phyloP scores from a whole-genome alignment of 2,797 vertebrate species.

The Acanthopagrus latus region DNA sequence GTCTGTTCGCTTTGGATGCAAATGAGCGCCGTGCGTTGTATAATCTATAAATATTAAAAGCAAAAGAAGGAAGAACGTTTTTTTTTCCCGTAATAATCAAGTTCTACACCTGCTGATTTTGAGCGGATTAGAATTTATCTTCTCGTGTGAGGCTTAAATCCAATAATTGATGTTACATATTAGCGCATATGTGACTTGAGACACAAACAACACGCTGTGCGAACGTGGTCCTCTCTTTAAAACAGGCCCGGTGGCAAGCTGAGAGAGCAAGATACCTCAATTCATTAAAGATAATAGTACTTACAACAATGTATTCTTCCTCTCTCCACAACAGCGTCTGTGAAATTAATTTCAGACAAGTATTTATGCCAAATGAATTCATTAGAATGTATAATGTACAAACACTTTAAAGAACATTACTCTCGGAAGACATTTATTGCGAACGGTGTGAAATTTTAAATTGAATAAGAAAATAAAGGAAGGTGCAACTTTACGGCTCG shows the following conservation, averaged over 20 bases:
- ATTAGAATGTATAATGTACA: slow-evolving; percentile 72
- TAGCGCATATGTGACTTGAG: neutral
- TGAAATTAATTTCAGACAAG: slow-evolving; percentile 65
- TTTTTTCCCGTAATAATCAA: neutral
- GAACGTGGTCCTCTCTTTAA: slow-evolving; percentile 13
- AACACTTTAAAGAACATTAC: slow-evolving; percentile 75
- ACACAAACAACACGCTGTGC: slow-evolving; percentile 9
- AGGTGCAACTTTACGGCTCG: slow-evolving; percentile 57
- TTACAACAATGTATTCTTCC: slow-evolving; percentile 35
- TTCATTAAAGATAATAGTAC: slow-evolving; percentile 54
- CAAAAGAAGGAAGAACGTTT: neutral
- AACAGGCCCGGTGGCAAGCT: slow-evolving; percentile 27
- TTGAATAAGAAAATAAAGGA: slow-evolving; percentile 67
- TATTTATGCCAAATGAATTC: slow-evolving; percentile 70
- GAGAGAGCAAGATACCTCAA: slow-evolving; percentile 24
- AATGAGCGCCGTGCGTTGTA: neutral
- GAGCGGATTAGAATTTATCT: neutral
- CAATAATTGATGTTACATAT: slow-evolving; percentile 6
- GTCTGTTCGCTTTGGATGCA: neutral
- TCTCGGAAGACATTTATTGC: slow-evolving; percentile 69
- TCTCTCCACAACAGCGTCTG: slow-evolving; percentile 35
- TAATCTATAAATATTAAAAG: neutral
- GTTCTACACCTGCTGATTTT: neutral
- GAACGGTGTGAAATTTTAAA: slow-evolving; percentile 76
- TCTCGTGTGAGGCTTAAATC: neutral